Evolutionary conservation across 35 echinoderm and acorn worm genomes (phyloP).

Genomic region (Amphiura filiformis): DNA sequence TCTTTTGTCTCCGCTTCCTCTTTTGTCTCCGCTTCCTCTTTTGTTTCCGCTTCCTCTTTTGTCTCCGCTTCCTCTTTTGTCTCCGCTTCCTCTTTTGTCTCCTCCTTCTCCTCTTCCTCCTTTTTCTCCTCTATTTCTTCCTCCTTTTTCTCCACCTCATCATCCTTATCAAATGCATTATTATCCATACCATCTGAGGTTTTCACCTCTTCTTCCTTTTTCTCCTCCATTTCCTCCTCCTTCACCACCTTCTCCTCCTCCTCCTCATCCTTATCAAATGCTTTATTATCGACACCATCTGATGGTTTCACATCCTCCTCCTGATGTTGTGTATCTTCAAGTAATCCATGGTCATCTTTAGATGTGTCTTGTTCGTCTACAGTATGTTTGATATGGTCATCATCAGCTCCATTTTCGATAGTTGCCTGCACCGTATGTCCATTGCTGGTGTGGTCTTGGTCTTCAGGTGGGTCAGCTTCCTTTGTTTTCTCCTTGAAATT

Average conservation of each 20-base stretch:
- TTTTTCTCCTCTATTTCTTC: background rate
- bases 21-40: too few relatives aligned
- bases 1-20: too few relatives aligned
- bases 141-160: background rate
- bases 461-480: background rate
- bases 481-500: background rate
- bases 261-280: background rate
- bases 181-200: background rate
- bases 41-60: background rate
- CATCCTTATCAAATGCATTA: background rate
- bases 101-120: background rate
- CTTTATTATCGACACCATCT: background rate
- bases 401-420: background rate
- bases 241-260: background rate
- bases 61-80: background rate
- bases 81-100: background rate
- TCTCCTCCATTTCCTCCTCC: background rate
- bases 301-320: background rate
- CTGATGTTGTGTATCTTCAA: background rate
- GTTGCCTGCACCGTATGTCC: background rate
- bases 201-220: background rate
- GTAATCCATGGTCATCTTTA: background rate
- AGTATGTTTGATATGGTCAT: background rate
- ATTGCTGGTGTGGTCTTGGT: background rate
- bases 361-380: background rate